Percentiles rank a stretch among this genome's conserved stretches.
Conservation (phyloP, 1,140 invertebrate genomes). For the Drosophila seguyi region DNA sequence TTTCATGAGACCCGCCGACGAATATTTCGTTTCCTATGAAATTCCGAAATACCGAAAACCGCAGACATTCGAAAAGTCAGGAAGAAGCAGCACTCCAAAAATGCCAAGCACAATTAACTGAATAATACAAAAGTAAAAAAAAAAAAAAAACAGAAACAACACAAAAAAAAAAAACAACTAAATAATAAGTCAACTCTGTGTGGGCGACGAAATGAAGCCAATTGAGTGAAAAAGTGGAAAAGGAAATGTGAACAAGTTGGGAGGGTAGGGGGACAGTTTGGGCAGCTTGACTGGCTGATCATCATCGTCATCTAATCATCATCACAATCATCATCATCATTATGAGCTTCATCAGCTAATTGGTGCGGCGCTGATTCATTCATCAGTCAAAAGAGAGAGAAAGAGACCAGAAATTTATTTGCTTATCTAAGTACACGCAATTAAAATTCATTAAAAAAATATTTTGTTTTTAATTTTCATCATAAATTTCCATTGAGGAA, state of each 20-base stretch:
- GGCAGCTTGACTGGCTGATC: constrained; percentile 25
- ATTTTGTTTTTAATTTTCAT: constrained; percentile 13
- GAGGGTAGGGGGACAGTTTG: constrained; percentile 1
- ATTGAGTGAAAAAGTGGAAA: constrained; percentile 42
- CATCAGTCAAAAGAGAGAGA: constrained; percentile 14
- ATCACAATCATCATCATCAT: constrained; percentile 8
- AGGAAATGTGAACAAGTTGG: background rate
- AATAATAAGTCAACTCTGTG: constrained; percentile 18
- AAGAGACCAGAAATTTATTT: constrained; percentile 51
- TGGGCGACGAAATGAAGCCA: constrained; percentile 53
- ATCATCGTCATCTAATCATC: constrained; percentile 10
- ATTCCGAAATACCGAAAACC: constrained; percentile 33
- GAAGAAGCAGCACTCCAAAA: constrained; percentile 27
- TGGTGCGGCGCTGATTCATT: constrained; percentile 58
- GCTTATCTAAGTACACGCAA: constrained; percentile 70
- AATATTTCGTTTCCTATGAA: constrained; percentile 38
- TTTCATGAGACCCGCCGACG: constrained; percentile 17
- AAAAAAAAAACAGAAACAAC: background rate
- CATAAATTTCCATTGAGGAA: constrained; percentile 43
- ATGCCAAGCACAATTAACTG: constrained; percentile 43
- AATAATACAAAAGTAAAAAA: constrained; percentile 8
- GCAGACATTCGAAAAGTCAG: constrained; percentile 16
- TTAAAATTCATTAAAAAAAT: constrained; percentile 76
- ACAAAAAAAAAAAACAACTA: constrained; percentile 18
- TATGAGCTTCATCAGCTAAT: constrained; percentile 20